These are phyloP conservation scores for Pseudeuparius sepicola DNA, from an alignment of 2,888 invertebrate genomes.

Conservation along the genomic window DNA sequence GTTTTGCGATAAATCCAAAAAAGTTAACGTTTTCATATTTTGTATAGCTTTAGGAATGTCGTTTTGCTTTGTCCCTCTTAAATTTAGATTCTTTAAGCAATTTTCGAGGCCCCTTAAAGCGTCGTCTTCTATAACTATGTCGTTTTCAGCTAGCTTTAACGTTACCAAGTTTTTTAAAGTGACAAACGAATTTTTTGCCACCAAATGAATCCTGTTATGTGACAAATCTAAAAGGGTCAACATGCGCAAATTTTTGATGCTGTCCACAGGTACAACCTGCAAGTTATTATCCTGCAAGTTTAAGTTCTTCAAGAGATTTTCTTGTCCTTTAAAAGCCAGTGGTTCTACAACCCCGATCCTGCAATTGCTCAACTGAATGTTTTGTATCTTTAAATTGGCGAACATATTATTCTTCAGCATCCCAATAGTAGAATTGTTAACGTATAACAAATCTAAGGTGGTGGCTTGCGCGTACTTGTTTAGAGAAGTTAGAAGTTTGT, in stretches of 20 bases:
- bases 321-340: slow-evolving; percentile 76
- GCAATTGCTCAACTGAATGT: slow-evolving; percentile 78
- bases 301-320: slow-evolving; percentile 66
- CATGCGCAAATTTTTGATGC: slow-evolving; percentile 56
- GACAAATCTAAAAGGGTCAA: slow-evolving; percentile 76
- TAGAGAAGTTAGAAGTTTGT: slow-evolving; percentile 61
- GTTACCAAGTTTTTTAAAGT: slow-evolving; percentile 66
- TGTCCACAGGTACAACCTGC: slow-evolving; percentile 64
- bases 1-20: slow-evolving; percentile 83
- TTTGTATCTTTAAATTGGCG: slow-evolving; percentile 60
- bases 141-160: slow-evolving; percentile 79
- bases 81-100: slow-evolving; percentile 76
- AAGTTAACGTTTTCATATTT: slow-evolving; percentile 70
- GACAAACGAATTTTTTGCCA: slow-evolving; percentile 67
- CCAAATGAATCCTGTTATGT: slow-evolving; percentile 61
- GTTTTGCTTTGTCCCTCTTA: slow-evolving; percentile 78
- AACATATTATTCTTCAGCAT: slow-evolving; percentile 59
- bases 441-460: slow-evolving; percentile 72
- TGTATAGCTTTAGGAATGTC: slow-evolving; percentile 68
- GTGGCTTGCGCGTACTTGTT: slow-evolving; percentile 57
- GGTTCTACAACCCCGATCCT: slow-evolving; percentile 59
- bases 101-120: slow-evolving; percentile 72
- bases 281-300: slow-evolving; percentile 79
- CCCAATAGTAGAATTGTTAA: slow-evolving; percentile 77
- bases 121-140: slow-evolving; percentile 58